These are phyloP conservation scores for Coelopa pilipes DNA, from an alignment of 2,888 invertebrate species.

Conservation along the genomic window DNA sequence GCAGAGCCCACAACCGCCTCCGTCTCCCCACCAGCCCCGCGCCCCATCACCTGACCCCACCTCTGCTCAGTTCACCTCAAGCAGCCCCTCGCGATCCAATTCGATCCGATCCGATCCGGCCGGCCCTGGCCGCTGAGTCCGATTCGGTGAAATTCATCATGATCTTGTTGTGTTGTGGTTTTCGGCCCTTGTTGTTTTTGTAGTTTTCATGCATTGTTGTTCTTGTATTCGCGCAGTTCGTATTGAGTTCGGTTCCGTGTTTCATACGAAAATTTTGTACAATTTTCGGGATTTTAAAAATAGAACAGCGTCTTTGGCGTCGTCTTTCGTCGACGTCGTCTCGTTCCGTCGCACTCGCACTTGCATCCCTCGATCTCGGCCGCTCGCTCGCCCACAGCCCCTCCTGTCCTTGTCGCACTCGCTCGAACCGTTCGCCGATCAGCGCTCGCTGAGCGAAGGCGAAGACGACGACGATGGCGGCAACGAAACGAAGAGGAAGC, in stretches of 20 bases:
- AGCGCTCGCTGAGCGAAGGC: neutral
- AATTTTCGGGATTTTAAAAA: constrained; percentile 38
- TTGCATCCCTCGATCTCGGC: neutral
- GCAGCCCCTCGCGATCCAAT: too few relatives aligned
- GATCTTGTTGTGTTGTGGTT: constrained; percentile 13
- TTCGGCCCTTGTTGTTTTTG: too few relatives aligned
- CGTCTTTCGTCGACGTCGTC: constrained; percentile 7
- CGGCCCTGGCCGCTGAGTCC: constrained; percentile 48
- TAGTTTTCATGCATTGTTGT: too few relatives aligned
- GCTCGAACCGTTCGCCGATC: constrained; percentile 17
- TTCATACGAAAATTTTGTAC: constrained; percentile 42
- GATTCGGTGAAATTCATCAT: constrained; percentile 60
- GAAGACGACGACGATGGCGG: neutral
- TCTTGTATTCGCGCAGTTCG: constrained; percentile 44
- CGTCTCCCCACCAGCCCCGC: constrained; percentile 21
- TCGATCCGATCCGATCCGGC: too few relatives aligned
- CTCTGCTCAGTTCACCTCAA: too few relatives aligned
- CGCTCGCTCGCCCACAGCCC: constrained; percentile 36
- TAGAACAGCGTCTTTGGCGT: constrained; percentile 37
- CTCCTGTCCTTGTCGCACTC: constrained; percentile 5
- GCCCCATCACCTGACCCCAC: constrained; percentile 52
- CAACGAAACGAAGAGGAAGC: constrained; percentile 20
- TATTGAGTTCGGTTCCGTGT: constrained; percentile 48
- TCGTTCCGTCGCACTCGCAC: constrained; percentile 6
- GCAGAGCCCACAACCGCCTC: constrained; percentile 1